Evolutionary conservation across 2,797 vertebrate species (phyloP).

Genomic region (Rhincodon typus): DNA sequence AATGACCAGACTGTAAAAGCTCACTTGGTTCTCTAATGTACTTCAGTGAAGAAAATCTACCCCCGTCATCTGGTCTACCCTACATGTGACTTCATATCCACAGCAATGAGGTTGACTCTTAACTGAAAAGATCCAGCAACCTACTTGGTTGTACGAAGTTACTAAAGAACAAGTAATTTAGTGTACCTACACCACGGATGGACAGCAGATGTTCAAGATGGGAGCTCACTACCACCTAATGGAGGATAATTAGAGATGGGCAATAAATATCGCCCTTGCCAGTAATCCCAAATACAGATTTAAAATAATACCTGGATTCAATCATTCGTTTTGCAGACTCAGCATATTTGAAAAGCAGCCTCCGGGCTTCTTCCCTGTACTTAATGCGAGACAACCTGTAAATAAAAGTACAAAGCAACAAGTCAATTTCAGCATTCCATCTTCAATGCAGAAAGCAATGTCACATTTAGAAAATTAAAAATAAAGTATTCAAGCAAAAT

Average conservation of each 20-base stretch:
- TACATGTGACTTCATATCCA: neutral
- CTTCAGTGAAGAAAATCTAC: neutral
- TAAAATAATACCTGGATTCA: conserved; percentile 72
- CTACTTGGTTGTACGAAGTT: too few species aligned
- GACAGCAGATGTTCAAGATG: too few species aligned
- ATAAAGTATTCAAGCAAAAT: neutral
- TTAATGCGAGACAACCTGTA: conserved; percentile 90
- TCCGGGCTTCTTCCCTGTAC: conserved; percentile 92
- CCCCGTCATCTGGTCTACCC: neutral
- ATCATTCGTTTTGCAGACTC: conserved; percentile 95
- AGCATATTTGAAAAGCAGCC: conserved; percentile 88
- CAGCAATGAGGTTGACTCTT: neutral
- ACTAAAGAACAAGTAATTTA: too few species aligned
- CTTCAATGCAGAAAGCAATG: neutral
- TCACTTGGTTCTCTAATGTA: neutral
- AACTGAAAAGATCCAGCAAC: too few species aligned
- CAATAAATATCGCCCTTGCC: too few species aligned
- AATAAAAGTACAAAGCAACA: conserved; percentile 7
- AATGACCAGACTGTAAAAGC: neutral
- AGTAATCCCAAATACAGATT: neutral
- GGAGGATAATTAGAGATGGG: too few species aligned
- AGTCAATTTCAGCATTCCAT: neutral
- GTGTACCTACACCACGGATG: too few species aligned
- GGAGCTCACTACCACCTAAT: too few species aligned
- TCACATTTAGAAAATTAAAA: neutral